Evolutionary conservation across 1,140 invertebrate species (phyloP), one percentile per base, ranked within the genome.

Genomic region (Chelonus insularis): DNA sequence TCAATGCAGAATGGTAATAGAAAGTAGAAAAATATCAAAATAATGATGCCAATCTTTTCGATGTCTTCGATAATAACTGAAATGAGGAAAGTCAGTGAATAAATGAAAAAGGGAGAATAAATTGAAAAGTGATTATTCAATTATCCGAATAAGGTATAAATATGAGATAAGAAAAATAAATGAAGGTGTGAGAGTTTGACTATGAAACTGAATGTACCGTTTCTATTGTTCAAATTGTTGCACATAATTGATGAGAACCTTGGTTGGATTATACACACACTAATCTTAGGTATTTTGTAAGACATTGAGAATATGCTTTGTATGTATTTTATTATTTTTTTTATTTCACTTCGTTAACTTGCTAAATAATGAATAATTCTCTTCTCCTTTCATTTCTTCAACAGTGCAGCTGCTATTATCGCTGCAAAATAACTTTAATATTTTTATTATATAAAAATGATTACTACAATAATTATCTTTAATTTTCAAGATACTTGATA

Each of bases 321-420:
- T 50, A 29, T 29, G 25, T 39, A 39, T 39, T 39, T 14, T 39
- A 5, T 45, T 45, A 18, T 45, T 18, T 45, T 14, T 9, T 18
- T 69, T 66, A 72, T 73, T 70, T 74, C 74, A 72, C 65, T 69
- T 60, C 48, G 45, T 57, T 45, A 65, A 25, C 32, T 41, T 63
- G 65, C 32, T 23, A 63, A 37, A 14, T 63, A 48, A 45, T 21
- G 48, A 57, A 59, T 7, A 29, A 29, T 37, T 37, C 36, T 37
- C 34, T 20, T 16, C 39, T 29, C 23, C 39, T 12, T 2, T 1
- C n/a, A n/a, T 4, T 9, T 45, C 9, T 4, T 29, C 7, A 3
- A 29, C 25, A 29, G 3, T 29, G 25, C 7, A 29, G n/a, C n/a
- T n/a, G n/a, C n/a, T n/a, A n/a, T n/a, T n/a, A n/a, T n/a, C n/a